Evolutionary conservation across 2,113 vertebrate genomes (phyloP).

Genomic region (Tragelaphus buxtoni): DNA sequence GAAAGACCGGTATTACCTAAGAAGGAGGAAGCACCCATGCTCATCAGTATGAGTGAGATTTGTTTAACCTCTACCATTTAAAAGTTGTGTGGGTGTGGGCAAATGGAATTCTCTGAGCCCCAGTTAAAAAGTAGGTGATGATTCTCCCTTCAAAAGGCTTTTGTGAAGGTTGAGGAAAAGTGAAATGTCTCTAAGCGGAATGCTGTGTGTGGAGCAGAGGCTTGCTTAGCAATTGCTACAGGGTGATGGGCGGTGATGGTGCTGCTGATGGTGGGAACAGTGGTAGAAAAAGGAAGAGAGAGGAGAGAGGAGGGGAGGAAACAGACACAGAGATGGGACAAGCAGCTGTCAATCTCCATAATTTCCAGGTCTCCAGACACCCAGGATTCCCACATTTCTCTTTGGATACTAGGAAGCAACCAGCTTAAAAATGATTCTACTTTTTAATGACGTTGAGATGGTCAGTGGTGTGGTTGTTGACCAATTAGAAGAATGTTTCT

Average conservation of each 20-base stretch:
- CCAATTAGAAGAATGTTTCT: background rate
- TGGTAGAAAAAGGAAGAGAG: background rate
- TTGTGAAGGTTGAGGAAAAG: background rate
- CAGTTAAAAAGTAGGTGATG: background rate
- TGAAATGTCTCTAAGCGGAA: background rate
- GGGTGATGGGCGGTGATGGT: rapidly evolving
- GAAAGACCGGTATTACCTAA: background rate
- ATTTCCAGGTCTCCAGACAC: background rate
- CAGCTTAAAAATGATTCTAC: background rate
- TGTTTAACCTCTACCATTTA: background rate
- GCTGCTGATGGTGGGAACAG: rapidly evolving
- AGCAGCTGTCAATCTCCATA: background rate
- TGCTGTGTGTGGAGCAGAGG: background rate
- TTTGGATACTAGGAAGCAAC: background rate
- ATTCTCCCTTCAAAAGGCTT: background rate
- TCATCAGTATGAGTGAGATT: background rate
- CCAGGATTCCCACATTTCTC: background rate
- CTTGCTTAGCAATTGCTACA: background rate
- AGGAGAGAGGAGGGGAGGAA: background rate
- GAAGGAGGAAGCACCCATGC: background rate
- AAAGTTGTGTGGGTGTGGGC: background rate
- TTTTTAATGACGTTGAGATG: background rate
- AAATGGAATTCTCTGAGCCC: background rate
- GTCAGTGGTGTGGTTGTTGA: background rate
- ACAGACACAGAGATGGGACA: background rate